A percentile compares a stretch with the other conserved stretches of the same genome.
Evolutionary conservation across 2,797 vertebrate genomes (phyloP).

Genomic region (Tauraco hartlaubi): DNA sequence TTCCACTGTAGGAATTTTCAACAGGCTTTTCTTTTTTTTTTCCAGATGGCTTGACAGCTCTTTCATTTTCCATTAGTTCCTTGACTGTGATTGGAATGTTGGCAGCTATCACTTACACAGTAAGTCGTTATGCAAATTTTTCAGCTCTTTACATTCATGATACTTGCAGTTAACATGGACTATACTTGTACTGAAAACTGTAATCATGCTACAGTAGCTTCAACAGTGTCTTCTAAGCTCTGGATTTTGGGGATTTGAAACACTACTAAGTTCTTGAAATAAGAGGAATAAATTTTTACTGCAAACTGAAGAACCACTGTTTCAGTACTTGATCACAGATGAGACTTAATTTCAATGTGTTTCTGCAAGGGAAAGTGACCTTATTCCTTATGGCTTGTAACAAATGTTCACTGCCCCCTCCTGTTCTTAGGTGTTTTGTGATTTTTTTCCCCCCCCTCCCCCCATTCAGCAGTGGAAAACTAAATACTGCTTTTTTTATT

Average conservation of each 20-base stretch:
- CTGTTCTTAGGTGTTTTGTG: background rate
- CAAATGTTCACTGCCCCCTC: background rate
- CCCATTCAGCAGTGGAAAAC: background rate
- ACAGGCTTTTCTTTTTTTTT: background rate
- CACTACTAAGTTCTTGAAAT: background rate
- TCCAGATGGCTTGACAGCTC: conserved; percentile 93
- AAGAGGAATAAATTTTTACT: background rate
- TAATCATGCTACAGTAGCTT: background rate
- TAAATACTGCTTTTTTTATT: background rate
- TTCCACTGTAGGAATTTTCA: background rate
- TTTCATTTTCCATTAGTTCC: conserved; percentile 97
- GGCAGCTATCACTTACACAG: conserved; percentile 98
- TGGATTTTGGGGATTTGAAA: background rate
- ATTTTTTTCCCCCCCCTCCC: background rate
- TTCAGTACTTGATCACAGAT: background rate
- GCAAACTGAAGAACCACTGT: background rate
- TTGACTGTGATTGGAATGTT: conserved; percentile 98
- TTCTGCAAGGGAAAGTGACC: background rate
- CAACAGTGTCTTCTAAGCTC: background rate
- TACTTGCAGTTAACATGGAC: rapidly evolving
- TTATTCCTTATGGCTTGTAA: background rate
- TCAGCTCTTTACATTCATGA: background rate
- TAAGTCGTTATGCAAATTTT: conserved; percentile 80
- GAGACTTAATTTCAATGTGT: background rate
- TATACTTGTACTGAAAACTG: background rate